Evolutionary conservation across 2,797 vertebrate genomes (phyloP).

Genomic region (Anguilla megastoma): DNA sequence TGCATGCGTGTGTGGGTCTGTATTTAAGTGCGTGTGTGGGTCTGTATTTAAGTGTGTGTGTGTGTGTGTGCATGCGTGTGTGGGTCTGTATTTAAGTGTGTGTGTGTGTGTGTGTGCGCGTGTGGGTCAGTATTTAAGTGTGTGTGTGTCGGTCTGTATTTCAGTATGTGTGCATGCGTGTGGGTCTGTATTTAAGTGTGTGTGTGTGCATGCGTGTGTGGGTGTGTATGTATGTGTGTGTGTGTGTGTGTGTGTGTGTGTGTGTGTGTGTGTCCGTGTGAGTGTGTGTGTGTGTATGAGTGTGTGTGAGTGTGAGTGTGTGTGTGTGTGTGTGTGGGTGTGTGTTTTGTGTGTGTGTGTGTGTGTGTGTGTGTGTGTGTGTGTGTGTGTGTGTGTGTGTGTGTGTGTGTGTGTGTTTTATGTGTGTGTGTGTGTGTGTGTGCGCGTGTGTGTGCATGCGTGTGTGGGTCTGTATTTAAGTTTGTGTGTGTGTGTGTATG

Average conservation of each 20-base stretch:
- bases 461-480: conserved; percentile 25
- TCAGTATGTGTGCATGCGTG: not conserved
- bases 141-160: not conserved
- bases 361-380: too few relatives aligned
- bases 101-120: conserved; percentile 25
- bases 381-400: too few relatives aligned
- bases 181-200: conserved; percentile 14
- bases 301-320: too few relatives aligned
- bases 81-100: conserved; percentile 17
- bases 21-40: conserved; percentile 1
- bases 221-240: too few relatives aligned
- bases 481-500: not conserved
- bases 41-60: not conserved
- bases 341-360: too few relatives aligned
- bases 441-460: conserved; percentile 23
- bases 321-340: too few relatives aligned
- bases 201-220: too few relatives aligned
- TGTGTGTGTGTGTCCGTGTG: conserved; percentile 29
- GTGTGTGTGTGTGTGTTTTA: too few relatives aligned
- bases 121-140: conserved; percentile 16
- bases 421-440: not conserved
- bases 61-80: conserved; percentile 24
- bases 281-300: conserved; percentile 22
- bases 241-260: conserved; percentile 9
- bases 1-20: conserved; percentile 15